Base-by-base conservation (phyloP, 2,797 vertebrate genomes). In the Acanthis flammea region DNA sequence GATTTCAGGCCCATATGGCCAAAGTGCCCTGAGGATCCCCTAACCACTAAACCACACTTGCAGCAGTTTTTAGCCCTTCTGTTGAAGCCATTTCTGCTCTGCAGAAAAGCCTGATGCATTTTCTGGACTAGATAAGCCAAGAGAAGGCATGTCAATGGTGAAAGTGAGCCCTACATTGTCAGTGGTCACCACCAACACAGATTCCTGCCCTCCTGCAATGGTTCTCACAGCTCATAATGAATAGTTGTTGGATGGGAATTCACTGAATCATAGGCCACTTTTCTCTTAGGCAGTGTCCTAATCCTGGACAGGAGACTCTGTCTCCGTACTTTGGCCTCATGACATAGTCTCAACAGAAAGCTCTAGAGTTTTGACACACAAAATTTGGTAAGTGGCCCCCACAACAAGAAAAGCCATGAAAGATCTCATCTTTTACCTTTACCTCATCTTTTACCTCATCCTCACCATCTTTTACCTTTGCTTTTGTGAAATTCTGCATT, bases 31-130 rank as follows among this genome's bases (percentile, higher is more conserved):
- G 79, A 96, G 93, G 82, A 95, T 92, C 85, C 76, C 90, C 88
- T 91, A 80, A 90, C 73, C 91, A 31, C 90, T 81, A 90, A 94
- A 88, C 76, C 70, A 62, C 39, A 18, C 65, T 84, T 81, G 71
- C 37, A 93, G 28, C 50, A 42, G 28, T 27, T 90, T 83, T 67
- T 55, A 55, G 72, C 21, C 82, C 58, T 94, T 70, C 73, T 68
- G 42, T 41, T 95, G 79, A 92, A 94, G 58, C 54, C 66, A 44
- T 91, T 91, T 90, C 72, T 74, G 11, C 65, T 57, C 25, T 51
- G 42, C 28, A 83, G 65, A 61, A 86, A 67, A 87, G 28, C 19
- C 51, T 79, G 48, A 9, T 44, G 44, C 33, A 66, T 75, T 80
- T 63, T 16, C 57, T 80, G 87, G 35, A 30, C 27, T 42, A 51